phyloP scores from a whole-genome alignment of 2,797 vertebrate species.

The Rhincodon typus region DNA sequence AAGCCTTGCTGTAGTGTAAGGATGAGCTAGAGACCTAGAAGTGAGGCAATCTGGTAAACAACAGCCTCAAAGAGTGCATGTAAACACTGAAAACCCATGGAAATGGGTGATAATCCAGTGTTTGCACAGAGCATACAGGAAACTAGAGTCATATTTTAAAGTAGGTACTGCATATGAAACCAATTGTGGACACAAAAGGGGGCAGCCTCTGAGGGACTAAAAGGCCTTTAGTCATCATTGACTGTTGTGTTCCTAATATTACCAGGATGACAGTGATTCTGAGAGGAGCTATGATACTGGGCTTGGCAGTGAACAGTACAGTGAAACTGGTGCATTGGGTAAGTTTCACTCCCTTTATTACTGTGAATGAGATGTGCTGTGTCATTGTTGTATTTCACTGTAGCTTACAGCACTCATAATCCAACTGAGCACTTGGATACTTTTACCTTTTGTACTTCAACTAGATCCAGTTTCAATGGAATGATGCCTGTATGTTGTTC shows the following conservation, averaged over 20 bases:
- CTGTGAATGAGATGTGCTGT: neutral
- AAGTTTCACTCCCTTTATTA: slow-evolving; percentile 18
- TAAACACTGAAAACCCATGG: too few species aligned
- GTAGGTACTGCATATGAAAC: neutral
- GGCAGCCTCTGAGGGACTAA: neutral
- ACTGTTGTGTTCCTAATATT: neutral
- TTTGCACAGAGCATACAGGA: too few species aligned
- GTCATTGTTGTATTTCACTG: slow-evolving; percentile 7
- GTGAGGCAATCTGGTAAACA: too few species aligned
- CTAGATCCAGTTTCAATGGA: neutral
- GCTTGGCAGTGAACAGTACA: slow-evolving; percentile 63
- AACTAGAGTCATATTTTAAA: too few species aligned
- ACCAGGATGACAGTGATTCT: slow-evolving; percentile 56
- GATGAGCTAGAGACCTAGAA: too few species aligned
- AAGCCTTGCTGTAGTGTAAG: too few species aligned
- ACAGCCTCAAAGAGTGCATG: too few species aligned
- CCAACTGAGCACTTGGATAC: accelerated
- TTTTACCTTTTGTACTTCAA: neutral
- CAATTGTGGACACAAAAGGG: neutral
- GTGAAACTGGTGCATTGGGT: slow-evolving; percentile 33
- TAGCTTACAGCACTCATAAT: slow-evolving; percentile 48
- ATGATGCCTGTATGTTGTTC: neutral
- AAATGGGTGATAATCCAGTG: too few species aligned
- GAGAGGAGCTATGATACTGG: slow-evolving; percentile 68
- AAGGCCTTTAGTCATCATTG: neutral